Evolutionary conservation across 2,888 invertebrate genomes (phyloP).

Genomic region (Troilus luridus): DNA sequence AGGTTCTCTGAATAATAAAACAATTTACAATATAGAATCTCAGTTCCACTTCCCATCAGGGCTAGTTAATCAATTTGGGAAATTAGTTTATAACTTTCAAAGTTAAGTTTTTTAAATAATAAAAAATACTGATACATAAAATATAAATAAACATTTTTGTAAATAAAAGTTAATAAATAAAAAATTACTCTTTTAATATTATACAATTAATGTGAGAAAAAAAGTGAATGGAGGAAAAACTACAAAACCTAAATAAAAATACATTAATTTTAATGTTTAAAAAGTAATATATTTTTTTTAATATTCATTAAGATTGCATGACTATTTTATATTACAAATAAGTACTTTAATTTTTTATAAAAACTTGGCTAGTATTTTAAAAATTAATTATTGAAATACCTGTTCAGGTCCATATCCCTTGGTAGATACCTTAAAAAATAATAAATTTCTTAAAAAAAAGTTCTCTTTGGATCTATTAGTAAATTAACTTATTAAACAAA

Average conservation of each 20-base stretch:
- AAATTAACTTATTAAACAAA: neutral
- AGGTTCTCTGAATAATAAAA: neutral
- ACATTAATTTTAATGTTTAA: neutral
- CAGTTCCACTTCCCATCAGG: neutral
- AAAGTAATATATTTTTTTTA: neutral
- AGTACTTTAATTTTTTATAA: neutral
- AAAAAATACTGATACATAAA: neutral
- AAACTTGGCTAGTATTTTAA: neutral
- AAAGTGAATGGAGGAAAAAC: neutral
- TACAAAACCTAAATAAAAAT: neutral
- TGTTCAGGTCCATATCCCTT: constrained; percentile 43
- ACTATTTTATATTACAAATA: neutral
- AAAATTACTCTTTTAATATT: neutral
- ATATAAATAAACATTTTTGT: neutral
- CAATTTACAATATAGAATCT: neutral
- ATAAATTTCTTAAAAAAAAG: constrained; percentile 9
- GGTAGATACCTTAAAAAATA: constrained; percentile 41
- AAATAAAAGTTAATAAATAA: too few relatives aligned
- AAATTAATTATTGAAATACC: constrained; percentile 28
- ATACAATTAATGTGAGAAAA: neutral
- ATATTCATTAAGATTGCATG: neutral
- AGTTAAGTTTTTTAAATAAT: neutral
- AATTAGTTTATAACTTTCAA: neutral
- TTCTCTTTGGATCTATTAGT: neutral
- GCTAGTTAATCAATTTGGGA: neutral